Base-by-base conservation (phyloP, 64 coral and sea anemone species). In the Montipora capricornis region DNA sequence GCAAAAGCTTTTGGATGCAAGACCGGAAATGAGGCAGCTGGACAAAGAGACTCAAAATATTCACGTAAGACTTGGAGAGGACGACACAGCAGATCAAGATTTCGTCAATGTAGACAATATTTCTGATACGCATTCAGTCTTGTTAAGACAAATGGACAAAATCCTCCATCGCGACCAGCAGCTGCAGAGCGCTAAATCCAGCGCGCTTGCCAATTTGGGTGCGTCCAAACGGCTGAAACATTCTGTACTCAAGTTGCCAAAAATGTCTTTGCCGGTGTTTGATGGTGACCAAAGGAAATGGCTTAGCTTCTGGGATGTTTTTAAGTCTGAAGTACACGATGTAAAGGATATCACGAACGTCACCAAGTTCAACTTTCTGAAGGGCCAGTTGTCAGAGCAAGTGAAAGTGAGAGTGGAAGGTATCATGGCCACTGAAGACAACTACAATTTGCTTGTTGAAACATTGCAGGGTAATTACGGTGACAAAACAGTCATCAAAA, bases 41-140 rank as follows among this genome's bases (percentile, higher is more conserved):
- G 55, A 89, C 64, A 79, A 89, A 89, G 88, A 89, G 62, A 79
- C 80, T 79, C 88, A 89, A 89, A 89, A 78, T 53, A 62, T 64
- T 61, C 77, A 64, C 47, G 88, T 79, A 10, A 24, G 79, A 89
- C 88, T 89, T 37, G 88, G 88, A 79, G 77, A 89, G 26, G 88
- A 89, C 59, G 53, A 61, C 74, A 47, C 74, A 64, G 75, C 51
- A 76, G 75, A 78, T 62, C 53, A 89, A 79, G 88, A 89, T 79
- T 79, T 89, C 77, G 74, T 62, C 20, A 73, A 89, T 29, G 57
- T 74, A 10, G 88, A 90, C n/a, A 78, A 37, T 57, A 78, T 90
- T 64, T 90, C 88, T 79, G 88, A 90, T 78, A 62, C 58, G 11
- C 88, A 89, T 89, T 58, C 59, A 62, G 74, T 48, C 51, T 75